Evolutionary conservation across 1,140 invertebrate genomes (phyloP), one percentile per base, ranked within the genome.

Genomic region (Phortica variegata): DNA sequence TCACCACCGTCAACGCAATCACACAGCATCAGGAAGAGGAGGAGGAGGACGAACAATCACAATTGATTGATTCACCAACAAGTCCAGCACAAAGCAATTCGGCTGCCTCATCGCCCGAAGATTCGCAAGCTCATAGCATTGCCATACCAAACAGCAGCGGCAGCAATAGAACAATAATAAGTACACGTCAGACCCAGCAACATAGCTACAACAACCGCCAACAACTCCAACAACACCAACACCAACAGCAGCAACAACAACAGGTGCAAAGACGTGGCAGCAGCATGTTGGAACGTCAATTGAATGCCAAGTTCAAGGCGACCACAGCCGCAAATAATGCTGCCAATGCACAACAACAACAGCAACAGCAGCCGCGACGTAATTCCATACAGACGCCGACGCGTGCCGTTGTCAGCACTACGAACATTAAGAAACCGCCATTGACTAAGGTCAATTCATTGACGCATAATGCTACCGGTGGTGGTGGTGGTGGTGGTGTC

Each of bases 271-370:
- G 45, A 44, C 47, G 58, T 45, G 45, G 43, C 29, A 23, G 26
- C 54, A 72, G 61, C 45, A 73, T 73, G 58, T 70, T 73, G 15
- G 70, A 70, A 56, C 63, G 63, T 12, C 61, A 61, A 44, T 34
- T 68, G 2, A 59, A 68, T 38, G 48, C 58, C 43, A 68, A 71
- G 44, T 69, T 72, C 19, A 73, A 73, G 52, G 51, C 65, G 13
- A 50, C 47, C 12, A 29, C 56, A 9, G 51, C 47, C 16, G 42
- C 60, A 32, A 36, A 48, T 31, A 54, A 49, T 5, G 17, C 40
- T 0, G 55, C 51, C 4, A 58, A 49, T 12, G 57, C 56, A 21
- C 36, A 53, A 16, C 13, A 8, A 5, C 5, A 10, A 6, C 5
- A 5, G 4, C 6, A 5, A 36, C 33, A 36, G 16, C 33, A 13